phyloP scores from a whole-genome alignment of 2,113 vertebrate species.

The Sapajus apella region DNA sequence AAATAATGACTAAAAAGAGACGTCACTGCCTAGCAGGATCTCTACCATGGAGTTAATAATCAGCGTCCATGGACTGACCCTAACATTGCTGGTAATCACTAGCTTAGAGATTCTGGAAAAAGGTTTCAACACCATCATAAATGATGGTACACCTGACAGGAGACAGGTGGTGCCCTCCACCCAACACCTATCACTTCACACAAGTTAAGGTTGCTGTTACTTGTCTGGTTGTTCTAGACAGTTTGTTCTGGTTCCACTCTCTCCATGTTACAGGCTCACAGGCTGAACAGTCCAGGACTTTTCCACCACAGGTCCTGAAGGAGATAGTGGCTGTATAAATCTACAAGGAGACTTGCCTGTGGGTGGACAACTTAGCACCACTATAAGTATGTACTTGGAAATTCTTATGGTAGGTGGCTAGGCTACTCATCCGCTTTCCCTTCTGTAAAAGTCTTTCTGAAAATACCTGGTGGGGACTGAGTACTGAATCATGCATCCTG shows the following conservation, averaged over 20 bases:
- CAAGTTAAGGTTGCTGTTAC: background rate
- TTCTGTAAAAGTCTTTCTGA: background rate
- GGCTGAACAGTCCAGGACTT: background rate
- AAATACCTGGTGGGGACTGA: background rate
- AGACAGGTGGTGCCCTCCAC: background rate
- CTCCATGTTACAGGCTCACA: background rate
- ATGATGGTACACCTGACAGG: background rate
- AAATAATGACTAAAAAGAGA: background rate
- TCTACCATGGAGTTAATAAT: background rate
- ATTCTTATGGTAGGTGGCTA: background rate
- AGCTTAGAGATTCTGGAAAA: background rate
- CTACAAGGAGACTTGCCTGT: background rate
- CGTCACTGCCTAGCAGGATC: background rate
- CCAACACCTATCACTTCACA: background rate
- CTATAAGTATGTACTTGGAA: background rate
- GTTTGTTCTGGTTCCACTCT: background rate
- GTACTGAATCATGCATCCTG: background rate
- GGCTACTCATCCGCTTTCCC: background rate
- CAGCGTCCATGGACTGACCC: background rate
- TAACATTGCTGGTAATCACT: background rate
- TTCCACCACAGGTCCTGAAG: background rate
- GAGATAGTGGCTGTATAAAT: background rate
- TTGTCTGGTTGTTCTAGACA: background rate
- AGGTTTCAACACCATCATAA: background rate
- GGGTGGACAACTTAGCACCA: background rate